A percentile compares a stretch with the other conserved stretches of the same genome.
phyloP scores from a whole-genome alignment of 2,797 vertebrate species.

The Alosa sapidissima region DNA sequence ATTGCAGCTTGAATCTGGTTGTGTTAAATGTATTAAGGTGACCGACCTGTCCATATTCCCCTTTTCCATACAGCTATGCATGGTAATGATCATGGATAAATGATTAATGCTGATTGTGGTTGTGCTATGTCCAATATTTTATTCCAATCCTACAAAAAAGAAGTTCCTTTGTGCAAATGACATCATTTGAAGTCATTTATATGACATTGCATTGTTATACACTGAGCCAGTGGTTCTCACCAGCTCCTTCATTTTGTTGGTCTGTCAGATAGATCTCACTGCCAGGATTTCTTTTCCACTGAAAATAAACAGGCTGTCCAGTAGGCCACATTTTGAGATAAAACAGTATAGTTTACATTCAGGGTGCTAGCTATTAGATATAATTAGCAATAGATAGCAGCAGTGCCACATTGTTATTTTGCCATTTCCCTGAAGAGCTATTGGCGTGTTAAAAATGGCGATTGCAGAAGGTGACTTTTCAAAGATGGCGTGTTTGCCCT shows the following conservation, averaged over 20 bases:
- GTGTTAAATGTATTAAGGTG: neutral
- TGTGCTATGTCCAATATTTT: neutral
- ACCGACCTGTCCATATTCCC: neutral
- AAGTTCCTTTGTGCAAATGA: neutral
- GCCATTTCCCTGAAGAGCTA: neutral
- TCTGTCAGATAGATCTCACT: neutral
- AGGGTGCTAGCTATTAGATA: neutral
- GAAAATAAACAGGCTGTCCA: neutral
- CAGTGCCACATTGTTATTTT: neutral
- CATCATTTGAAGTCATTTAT: neutral
- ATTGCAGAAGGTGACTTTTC: neutral
- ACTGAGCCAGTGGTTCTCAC: neutral
- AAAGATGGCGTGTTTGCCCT: neutral
- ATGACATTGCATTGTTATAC: neutral
- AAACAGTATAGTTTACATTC: neutral
- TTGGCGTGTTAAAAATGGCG: neutral
- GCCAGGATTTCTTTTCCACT: neutral
- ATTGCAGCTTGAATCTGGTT: neutral
- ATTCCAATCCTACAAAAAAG: neutral
- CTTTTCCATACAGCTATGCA: neutral
- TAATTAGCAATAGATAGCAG: neutral
- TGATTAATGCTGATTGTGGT: neutral
- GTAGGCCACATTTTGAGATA: neutral
- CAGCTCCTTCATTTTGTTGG: neutral
- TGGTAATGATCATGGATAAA: neutral